phyloP scores from a whole-genome alignment of 35 echinoderm and acorn worm genomes.

The Heliocidaris tuberculata region DNA sequence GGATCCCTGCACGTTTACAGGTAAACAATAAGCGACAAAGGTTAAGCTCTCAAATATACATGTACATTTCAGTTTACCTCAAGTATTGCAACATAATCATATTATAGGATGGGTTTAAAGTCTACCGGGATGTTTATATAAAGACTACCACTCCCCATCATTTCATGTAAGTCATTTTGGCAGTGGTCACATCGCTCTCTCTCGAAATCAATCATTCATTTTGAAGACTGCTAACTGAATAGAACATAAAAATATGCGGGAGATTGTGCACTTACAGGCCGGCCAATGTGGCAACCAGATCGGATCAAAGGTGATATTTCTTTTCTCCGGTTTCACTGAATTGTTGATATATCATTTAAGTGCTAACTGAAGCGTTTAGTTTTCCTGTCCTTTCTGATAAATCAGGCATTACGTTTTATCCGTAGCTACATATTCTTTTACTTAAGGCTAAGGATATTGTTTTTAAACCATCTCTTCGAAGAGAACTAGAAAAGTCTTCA shows the following conservation, averaged over 20 bases:
- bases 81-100: neutral
- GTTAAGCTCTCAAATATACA: neutral
- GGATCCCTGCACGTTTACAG: neutral
- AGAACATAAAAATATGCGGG: conserved; percentile 57
- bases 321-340: neutral
- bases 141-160: neutral
- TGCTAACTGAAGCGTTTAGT: too few species aligned
- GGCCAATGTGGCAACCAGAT: conserved; percentile 91
- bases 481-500: too few species aligned
- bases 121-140: neutral
- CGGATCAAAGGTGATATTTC: conserved; percentile 71
- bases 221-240: neutral
- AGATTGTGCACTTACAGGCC: conserved; percentile 82
- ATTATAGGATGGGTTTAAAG: neutral
- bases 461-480: too few species aligned
- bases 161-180: neutral
- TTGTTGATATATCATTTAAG: too few species aligned
- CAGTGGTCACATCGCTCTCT: neutral
- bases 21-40: neutral
- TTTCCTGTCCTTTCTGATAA: too few species aligned
- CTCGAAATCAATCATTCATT: neutral
- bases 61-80: neutral
- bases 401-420: too few species aligned
- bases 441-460: too few species aligned
- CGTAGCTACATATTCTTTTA: too few species aligned